phyloP scores from a whole-genome alignment of 2,113 vertebrate genomes.

The Malurus elegans region DNA sequence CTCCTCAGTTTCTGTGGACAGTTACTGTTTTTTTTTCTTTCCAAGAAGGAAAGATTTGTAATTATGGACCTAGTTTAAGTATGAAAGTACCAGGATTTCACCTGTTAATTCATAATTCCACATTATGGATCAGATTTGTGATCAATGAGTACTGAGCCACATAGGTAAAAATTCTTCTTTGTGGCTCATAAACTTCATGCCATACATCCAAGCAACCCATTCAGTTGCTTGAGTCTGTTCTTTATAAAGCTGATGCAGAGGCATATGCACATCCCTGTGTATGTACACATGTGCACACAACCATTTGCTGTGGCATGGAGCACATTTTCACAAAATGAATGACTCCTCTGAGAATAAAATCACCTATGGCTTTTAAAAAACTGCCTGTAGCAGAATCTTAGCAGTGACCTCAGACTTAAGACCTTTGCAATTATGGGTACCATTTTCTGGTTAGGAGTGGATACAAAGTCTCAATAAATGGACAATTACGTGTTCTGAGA shows the following conservation, averaged over 20 bases:
- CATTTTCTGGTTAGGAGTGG: too few species aligned
- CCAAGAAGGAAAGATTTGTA: neutral
- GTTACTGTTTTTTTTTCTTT: neutral
- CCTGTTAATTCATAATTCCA: neutral
- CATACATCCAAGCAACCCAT: too few species aligned
- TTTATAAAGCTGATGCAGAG: neutral
- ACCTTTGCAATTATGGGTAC: neutral
- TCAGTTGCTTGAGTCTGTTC: neutral
- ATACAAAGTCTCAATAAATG: neutral
- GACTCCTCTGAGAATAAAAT: neutral
- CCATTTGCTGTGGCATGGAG: neutral
- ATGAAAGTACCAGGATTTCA: neutral
- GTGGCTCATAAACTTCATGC: neutral
- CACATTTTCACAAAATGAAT: neutral
- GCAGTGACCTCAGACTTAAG: slow-evolving; percentile 19
- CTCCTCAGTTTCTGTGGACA: neutral
- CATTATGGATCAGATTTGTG: neutral
- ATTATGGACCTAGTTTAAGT: neutral
- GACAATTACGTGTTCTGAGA: neutral
- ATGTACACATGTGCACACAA: neutral
- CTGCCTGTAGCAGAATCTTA: neutral
- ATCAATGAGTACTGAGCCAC: neutral
- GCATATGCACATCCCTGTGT: neutral
- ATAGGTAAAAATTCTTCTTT: neutral
- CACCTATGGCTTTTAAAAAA: neutral